A percentile compares a stretch with the other conserved stretches of the same genome.
Evolutionary conservation across 2,113 vertebrate species (phyloP).

Genomic region (Alaudala cheleensis): DNA sequence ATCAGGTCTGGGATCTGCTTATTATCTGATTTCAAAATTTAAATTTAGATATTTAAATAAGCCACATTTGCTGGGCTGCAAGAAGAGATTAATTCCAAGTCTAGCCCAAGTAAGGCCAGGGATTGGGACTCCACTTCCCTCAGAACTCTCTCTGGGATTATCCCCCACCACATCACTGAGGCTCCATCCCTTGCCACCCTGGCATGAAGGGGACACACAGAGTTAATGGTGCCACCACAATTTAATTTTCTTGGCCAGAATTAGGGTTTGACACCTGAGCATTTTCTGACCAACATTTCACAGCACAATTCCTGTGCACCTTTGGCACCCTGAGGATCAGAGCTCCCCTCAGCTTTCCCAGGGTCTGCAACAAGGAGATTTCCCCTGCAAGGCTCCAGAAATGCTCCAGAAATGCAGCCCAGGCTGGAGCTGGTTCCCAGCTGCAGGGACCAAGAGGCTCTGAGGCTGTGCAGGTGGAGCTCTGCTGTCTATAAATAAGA

Average conservation of each 20-base stretch:
- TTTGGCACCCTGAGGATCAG: not conserved
- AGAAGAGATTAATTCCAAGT: not conserved
- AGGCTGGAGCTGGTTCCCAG: not conserved
- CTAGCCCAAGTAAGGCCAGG: too few relatives aligned
- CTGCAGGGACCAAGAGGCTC: not conserved
- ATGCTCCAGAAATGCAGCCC: not conserved
- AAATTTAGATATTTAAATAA: not conserved
- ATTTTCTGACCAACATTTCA: too few relatives aligned
- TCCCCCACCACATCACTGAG: not conserved
- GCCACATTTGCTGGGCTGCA: not conserved
- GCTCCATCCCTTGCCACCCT: not conserved
- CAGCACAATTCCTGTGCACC: fast-evolving
- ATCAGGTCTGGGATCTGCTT: not conserved
- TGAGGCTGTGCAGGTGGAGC: conserved; percentile 47
- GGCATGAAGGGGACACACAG: not conserved
- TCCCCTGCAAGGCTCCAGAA: not conserved
- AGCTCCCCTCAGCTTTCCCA: not conserved
- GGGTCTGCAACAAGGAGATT: not conserved
- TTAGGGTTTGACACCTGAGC: not conserved
- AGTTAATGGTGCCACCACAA: not conserved
- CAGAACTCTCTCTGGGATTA: not conserved
- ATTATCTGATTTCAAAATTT: not conserved
- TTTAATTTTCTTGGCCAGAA: not conserved
- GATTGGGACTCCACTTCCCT: not conserved
- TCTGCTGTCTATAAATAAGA: conserved; percentile 55